Evolutionary conservation across 2,113 vertebrate genomes (phyloP).

Genomic region (Plotosus lineatus): DNA sequence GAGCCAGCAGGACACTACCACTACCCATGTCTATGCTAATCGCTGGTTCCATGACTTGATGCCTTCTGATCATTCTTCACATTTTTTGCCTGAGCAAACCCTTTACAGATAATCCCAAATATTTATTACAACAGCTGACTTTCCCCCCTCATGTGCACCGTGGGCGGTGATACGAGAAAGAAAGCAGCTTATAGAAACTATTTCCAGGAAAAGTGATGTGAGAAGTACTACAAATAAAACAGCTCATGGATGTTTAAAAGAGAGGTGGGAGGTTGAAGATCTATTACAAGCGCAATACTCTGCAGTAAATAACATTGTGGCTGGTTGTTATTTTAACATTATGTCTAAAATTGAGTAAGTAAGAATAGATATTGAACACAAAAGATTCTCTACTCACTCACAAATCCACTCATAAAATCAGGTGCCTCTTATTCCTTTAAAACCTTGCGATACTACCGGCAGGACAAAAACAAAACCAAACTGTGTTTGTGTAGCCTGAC

Average conservation of each 20-base stretch:
- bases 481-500: background rate
- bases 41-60: background rate
- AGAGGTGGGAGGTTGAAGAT: background rate
- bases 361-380: background rate
- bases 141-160: constrained; percentile 6
- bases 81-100: background rate
- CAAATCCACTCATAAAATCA: background rate
- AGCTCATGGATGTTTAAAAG: background rate
- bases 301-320: background rate
- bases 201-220: background rate
- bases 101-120: background rate
- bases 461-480: background rate
- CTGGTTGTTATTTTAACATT: background rate
- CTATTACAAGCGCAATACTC: too few relatives aligned
- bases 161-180: background rate
- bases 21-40: constrained; percentile 14
- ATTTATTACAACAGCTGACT: background rate
- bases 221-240: too few relatives aligned
- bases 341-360: background rate
- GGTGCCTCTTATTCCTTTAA: background rate
- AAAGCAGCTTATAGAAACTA: background rate
- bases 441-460: background rate
- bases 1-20: constrained; percentile 10
- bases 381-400: background rate
- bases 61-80: constrained; percentile 16